Evolutionary conservation across 2,113 vertebrate genomes (phyloP).

Genomic region (Festucalex cinctus): DNA sequence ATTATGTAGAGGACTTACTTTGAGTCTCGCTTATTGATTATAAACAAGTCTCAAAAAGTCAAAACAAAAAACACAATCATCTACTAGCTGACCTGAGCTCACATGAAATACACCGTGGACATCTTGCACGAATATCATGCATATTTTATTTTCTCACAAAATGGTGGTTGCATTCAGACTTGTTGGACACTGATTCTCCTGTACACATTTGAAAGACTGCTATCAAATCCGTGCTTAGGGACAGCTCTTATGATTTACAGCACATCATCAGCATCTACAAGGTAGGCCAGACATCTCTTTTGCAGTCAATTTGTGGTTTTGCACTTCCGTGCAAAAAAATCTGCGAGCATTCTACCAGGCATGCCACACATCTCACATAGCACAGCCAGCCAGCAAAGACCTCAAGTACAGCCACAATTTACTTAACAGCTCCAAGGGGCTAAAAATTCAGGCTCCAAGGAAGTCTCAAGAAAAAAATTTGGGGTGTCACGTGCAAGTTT

Average conservation of each 20-base stretch:
- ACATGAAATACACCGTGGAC: too few relatives aligned
- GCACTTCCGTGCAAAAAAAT: not conserved
- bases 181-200: not conserved
- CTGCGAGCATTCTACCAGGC: slow-evolving; percentile 1
- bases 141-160: not conserved
- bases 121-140: too few relatives aligned
- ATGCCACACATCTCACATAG: slow-evolving; percentile 10
- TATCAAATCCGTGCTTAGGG: not conserved
- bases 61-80: too few relatives aligned
- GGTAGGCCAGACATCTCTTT: not conserved
- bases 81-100: too few relatives aligned
- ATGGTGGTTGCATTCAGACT: not conserved
- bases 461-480: not conserved
- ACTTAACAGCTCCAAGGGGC: not conserved
- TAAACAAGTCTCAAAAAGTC: too few relatives aligned
- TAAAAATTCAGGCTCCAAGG: not conserved
- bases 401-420: not conserved
- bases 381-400: not conserved
- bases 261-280: not conserved
- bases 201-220: slow-evolving; percentile 1
- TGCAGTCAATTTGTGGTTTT: not conserved
- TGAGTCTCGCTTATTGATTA: too few relatives aligned
- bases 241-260: not conserved
- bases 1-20: too few relatives aligned
- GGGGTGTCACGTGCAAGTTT: not conserved